phyloP scores from a whole-genome alignment of 2,888 invertebrate species.

The Oxycera nigricornis region DNA sequence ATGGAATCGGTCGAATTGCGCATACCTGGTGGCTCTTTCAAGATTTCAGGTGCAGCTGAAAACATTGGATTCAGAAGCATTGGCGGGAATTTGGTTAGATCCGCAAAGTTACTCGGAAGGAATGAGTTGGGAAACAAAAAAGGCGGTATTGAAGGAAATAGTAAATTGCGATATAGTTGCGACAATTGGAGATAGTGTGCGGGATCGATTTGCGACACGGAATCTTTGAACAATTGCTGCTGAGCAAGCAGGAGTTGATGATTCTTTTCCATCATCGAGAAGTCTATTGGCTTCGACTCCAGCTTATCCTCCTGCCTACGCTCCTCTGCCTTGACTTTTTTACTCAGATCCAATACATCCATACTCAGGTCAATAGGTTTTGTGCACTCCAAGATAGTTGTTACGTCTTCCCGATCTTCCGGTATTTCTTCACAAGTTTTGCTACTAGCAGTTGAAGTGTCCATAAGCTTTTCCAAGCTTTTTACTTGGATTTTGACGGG shows the following conservation, averaged over 20 bases:
- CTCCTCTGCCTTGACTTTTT: constrained; percentile 66
- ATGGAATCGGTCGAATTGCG: not conserved
- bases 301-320: constrained; percentile 46
- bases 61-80: constrained; percentile 64
- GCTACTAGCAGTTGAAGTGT: constrained; percentile 50
- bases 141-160: constrained; percentile 69
- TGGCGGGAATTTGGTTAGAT: constrained; percentile 66
- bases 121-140: constrained; percentile 70
- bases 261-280: constrained; percentile 65
- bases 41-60: constrained; percentile 36
- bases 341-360: constrained; percentile 84
- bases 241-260: constrained; percentile 70
- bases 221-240: constrained; percentile 70
- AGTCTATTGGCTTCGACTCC: constrained; percentile 50
- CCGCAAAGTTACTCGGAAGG: constrained; percentile 63
- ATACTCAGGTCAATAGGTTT: constrained; percentile 76
- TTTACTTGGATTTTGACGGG: constrained; percentile 69
- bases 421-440: constrained; percentile 38
- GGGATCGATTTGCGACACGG: constrained; percentile 69
- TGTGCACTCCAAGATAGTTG: constrained; percentile 62
- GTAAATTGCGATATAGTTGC: constrained; percentile 67
- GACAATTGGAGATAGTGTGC: constrained; percentile 67
- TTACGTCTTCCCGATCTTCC: constrained; percentile 57
- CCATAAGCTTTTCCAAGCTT: constrained; percentile 68
- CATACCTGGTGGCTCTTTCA: not conserved